These are phyloP conservation scores for Sus cebifrons DNA, from an alignment of 2,797 vertebrate species.

Conservation along the genomic window DNA sequence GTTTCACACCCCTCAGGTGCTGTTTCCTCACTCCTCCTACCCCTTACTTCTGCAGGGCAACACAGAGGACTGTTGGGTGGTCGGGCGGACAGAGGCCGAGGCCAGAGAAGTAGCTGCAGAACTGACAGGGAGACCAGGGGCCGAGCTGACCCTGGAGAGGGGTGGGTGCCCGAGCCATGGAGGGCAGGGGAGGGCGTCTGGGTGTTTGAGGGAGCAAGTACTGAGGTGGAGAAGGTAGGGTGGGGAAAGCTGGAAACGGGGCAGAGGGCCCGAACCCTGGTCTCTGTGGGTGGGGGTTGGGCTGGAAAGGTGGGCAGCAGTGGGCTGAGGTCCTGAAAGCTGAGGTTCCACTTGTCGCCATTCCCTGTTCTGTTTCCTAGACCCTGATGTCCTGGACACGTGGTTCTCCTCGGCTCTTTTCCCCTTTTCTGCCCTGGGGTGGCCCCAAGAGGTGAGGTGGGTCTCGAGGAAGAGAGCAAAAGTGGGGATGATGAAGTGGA, in stretches of 20 bases:
- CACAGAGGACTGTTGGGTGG: constrained; percentile 91
- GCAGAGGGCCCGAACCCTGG: not conserved
- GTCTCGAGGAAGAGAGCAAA: not conserved
- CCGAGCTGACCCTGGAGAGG: constrained; percentile 90
- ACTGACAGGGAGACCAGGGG: constrained; percentile 88
- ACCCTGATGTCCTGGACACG: constrained; percentile 95
- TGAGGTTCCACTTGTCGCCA: not conserved
- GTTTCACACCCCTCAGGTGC: not conserved
- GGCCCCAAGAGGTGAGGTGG: constrained; percentile 93
- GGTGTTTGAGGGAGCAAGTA: not conserved
- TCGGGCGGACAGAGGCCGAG: constrained; percentile 91
- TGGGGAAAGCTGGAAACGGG: not conserved
- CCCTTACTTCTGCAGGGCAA: constrained; percentile 81
- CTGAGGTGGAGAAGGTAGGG: not conserved
- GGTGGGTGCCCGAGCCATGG: constrained; percentile 87
- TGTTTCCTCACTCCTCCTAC: not conserved
- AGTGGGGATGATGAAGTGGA: not conserved
- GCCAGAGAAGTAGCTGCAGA: constrained; percentile 91
- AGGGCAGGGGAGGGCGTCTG: rapidly evolving
- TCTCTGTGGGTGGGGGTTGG: not conserved
- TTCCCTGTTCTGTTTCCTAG: constrained; percentile 84
- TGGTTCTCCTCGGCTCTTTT: constrained; percentile 97
- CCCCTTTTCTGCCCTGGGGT: constrained; percentile 95
- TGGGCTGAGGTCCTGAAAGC: not conserved
- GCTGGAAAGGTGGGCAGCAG: not conserved